Conservation (phyloP, 2,113 vertebrate species). For the Hydrolagus affinis region DNA sequence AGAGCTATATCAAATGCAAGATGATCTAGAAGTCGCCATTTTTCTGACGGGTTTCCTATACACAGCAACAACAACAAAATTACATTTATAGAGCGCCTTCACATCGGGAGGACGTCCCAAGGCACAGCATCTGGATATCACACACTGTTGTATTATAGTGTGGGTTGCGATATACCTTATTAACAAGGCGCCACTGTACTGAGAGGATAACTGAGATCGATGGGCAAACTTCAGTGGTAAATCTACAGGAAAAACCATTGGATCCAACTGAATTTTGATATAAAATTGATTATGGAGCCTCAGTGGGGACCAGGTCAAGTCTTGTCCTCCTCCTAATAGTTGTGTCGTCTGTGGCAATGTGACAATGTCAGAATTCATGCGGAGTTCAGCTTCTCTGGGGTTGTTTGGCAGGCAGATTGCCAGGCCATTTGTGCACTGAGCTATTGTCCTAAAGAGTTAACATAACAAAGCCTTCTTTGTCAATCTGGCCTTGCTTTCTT, state of each 20-base stretch:
- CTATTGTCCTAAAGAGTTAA: neutral
- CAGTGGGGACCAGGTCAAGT: neutral
- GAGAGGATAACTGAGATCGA: too few relatives aligned
- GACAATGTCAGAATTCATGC: neutral
- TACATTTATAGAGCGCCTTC: too few relatives aligned
- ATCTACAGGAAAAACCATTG: neutral
- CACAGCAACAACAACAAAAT: too few relatives aligned
- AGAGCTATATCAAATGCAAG: too few relatives aligned
- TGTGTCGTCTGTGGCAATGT: neutral
- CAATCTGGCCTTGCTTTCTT: neutral
- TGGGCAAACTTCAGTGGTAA: neutral
- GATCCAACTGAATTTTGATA: neutral
- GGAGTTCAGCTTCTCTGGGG: slow-evolving; percentile 3
- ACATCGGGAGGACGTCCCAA: too few relatives aligned
- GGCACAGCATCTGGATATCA: too few relatives aligned
- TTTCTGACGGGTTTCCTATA: too few relatives aligned
- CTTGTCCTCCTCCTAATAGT: neutral
- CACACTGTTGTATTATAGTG: too few relatives aligned
- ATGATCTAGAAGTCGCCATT: too few relatives aligned
- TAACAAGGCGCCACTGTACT: too few relatives aligned
- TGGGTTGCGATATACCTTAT: too few relatives aligned
- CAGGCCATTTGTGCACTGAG: slow-evolving; percentile 10
- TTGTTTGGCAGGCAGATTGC: slow-evolving; percentile 11
- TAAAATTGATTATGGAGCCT: neutral
- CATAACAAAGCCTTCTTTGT: slow-evolving; percentile 22